Conservation (phyloP, 2,888 invertebrate genomes). For the Lochmaea capreae region DNA sequence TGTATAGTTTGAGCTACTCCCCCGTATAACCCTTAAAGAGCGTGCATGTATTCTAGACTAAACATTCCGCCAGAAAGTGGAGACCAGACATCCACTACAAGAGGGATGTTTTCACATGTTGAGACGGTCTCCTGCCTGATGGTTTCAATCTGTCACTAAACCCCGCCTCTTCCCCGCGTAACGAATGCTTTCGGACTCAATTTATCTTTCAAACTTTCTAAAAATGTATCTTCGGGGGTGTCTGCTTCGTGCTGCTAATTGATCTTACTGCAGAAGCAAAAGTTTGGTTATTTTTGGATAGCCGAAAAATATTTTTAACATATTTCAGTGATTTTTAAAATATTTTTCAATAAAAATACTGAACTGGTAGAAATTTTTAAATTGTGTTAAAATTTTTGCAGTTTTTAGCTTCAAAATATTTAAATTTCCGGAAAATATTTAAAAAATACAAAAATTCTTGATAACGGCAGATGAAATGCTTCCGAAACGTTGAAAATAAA, state of each 20-base stretch:
- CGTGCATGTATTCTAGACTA: constrained; percentile 56
- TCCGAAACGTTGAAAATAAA: too few species aligned
- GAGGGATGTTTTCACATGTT: constrained; percentile 58
- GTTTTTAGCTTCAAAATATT: too few species aligned
- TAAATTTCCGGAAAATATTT: too few species aligned
- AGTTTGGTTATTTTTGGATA: constrained; percentile 2
- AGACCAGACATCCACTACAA: constrained; percentile 51
- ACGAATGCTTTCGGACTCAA: constrained; percentile 36
- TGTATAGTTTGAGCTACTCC: not conserved
- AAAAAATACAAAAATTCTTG: too few species aligned
- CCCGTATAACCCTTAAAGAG: constrained; percentile 38
- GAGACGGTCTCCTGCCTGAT: constrained; percentile 58
- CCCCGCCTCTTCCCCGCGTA: constrained; percentile 53
- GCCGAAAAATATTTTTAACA: not conserved
- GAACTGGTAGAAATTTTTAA: too few species aligned
- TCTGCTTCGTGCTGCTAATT: constrained; percentile 34
- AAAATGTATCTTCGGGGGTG: constrained; percentile 35
- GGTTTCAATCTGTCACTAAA: constrained; percentile 66
- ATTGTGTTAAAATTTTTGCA: too few species aligned
- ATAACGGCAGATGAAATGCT: too few species aligned
- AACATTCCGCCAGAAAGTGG: constrained; percentile 55
- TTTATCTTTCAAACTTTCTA: constrained; percentile 39
- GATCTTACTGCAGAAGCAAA: constrained; percentile 10
- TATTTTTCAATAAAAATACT: too few species aligned
- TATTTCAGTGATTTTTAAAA: not conserved